Percentiles rank a stretch among this genome's conserved stretches.
phyloP scores from a whole-genome alignment of 2,113 vertebrate genomes.

The Cairina moschata region DNA sequence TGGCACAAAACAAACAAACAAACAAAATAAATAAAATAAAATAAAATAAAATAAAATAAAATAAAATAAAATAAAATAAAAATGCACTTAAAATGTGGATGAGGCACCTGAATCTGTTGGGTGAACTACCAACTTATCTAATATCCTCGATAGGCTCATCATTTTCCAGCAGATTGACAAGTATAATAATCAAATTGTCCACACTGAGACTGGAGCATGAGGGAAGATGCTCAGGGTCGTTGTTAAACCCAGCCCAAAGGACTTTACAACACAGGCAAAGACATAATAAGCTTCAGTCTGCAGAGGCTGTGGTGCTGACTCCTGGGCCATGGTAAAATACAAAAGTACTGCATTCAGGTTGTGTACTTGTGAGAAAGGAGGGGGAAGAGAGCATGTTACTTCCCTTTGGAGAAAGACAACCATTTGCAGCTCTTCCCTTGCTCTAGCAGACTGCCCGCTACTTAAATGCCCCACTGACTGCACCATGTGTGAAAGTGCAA shows the following conservation, averaged over 20 bases:
- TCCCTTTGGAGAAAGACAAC: background rate
- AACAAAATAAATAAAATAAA: too few species aligned
- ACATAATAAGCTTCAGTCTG: background rate
- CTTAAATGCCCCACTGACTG: background rate
- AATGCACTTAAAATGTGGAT: background rate
- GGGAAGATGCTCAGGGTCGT: background rate
- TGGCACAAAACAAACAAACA: background rate
- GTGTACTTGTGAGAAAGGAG: background rate
- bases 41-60: too few species aligned
- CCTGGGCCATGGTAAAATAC: fast-evolving
- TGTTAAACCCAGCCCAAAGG: background rate
- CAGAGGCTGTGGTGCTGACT: background rate
- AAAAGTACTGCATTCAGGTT: background rate
- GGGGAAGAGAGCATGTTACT: background rate
- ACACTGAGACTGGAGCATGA: background rate
- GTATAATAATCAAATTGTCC: background rate
- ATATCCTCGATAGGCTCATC: background rate
- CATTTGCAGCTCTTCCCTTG: background rate
- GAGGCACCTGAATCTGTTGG: background rate
- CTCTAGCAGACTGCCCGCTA: background rate
- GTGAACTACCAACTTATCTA: background rate
- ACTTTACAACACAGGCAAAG: background rate
- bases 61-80: background rate
- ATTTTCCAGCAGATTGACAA: background rate
- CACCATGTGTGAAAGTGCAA: background rate